phyloP scores from a whole-genome alignment of 2,888 invertebrate genomes.

The Leuctra nigra region DNA sequence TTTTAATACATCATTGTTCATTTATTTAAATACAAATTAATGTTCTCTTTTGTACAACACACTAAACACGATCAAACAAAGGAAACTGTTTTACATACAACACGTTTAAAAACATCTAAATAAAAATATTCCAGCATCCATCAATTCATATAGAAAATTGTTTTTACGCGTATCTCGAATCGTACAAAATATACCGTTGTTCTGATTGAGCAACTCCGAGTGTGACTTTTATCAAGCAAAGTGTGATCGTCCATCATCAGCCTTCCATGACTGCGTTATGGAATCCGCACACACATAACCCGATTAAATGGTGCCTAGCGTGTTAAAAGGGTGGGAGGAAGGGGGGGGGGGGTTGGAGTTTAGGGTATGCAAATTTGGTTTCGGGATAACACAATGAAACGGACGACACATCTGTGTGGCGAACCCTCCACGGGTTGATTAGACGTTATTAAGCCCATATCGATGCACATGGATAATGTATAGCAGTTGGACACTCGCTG shows the following conservation, averaged over 20 bases:
- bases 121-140: no score
- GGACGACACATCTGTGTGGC: slow-evolving; percentile 17
- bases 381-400: slow-evolving; percentile 20
- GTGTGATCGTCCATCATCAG: slow-evolving; percentile 18
- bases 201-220: slow-evolving; percentile 5
- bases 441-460: slow-evolving; percentile 12
- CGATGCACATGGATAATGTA: slow-evolving; percentile 7
- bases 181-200: slow-evolving; percentile 10
- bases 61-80: no score
- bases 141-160: no score
- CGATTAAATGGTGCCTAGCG: slow-evolving; percentile 19
- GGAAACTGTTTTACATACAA: no score
- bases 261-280: slow-evolving; percentile 11
- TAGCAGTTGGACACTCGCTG: no score
- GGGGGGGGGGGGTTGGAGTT: slow-evolving; percentile 17
- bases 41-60: no score
- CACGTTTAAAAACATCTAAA: no score
- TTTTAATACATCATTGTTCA: no score
- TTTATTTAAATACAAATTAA: no score
- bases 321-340: no score
- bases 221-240: slow-evolving; percentile 15
- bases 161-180: no score
- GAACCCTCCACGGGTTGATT: not conserved
- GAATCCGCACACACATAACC: slow-evolving; percentile 13
- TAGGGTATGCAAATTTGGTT: slow-evolving; percentile 21